Conservation (phyloP, 1,140 invertebrate species). For the Sinonovacula constricta region DNA sequence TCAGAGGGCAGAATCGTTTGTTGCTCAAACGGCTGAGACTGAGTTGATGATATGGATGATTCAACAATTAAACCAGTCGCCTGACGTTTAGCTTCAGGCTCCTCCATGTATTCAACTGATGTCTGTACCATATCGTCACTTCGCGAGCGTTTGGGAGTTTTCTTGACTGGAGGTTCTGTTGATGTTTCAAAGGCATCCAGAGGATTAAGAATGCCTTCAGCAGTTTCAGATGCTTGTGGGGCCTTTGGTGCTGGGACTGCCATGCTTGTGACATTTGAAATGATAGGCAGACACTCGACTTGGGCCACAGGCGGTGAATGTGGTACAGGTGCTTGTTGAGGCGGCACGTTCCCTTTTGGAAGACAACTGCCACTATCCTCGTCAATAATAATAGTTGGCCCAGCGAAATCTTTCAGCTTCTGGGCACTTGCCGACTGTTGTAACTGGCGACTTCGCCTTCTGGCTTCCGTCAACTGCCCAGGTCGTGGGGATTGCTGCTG, state of each 20-base stretch:
- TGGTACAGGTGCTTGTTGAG: not conserved
- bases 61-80: no score
- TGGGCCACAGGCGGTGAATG: not conserved
- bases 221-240: not conserved
- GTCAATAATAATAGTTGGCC: conserved; percentile 27
- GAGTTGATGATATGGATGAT: no score
- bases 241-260: not conserved
- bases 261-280: conserved; percentile 24
- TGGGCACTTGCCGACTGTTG: not conserved
- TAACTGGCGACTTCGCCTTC: not conserved
- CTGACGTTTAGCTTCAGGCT: not conserved
- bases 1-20: no score
- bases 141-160: no score
- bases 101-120: not conserved
- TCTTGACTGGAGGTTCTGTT: no score
- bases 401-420: not conserved
- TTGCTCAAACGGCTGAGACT: no score
- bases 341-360: not conserved
- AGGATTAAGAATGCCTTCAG: not conserved
- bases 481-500: no score
- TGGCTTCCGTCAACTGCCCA: not conserved
- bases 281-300: not conserved
- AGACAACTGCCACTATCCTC: not conserved
- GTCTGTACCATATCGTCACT: not conserved
- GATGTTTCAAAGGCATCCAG: not conserved